Evolutionary conservation across 2,888 invertebrate species (phyloP).

Genomic region (Eupithecia dodoneata): DNA sequence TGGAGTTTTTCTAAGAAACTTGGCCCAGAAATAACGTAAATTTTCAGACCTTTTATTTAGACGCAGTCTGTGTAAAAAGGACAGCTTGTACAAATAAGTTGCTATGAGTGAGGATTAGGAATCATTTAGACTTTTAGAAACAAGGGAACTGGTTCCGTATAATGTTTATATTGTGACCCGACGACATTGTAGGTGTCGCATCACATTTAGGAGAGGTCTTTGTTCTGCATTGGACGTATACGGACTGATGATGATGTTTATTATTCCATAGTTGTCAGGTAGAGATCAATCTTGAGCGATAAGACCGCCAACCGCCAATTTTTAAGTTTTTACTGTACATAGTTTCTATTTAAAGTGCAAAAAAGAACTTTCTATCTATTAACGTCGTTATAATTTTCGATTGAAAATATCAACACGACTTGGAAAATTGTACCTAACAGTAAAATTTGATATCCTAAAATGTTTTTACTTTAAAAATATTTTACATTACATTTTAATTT

Average conservation of each 20-base stretch:
- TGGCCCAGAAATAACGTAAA: not conserved
- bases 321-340: too few relatives aligned
- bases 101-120: not conserved
- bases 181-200: not conserved
- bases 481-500: not conserved
- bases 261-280: not conserved
- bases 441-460: not conserved
- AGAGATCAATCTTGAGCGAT: too few relatives aligned
- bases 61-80: conserved; percentile 8
- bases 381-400: not conserved
- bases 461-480: not conserved
- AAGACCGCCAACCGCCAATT: too few relatives aligned
- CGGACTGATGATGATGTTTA: not conserved
- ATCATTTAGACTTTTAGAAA: not conserved
- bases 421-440: not conserved
- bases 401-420: not conserved
- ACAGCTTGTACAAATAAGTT: not conserved
- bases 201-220: not conserved
- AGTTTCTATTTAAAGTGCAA: too few relatives aligned
- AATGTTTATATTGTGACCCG: not conserved
- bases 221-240: not conserved
- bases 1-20: conserved; percentile 11
- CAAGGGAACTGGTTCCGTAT: not conserved
- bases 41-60: not conserved
- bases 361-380: too few relatives aligned